Conservation (phyloP, 2,888 invertebrate species). For the Meiosimyza platycephala region DNA sequence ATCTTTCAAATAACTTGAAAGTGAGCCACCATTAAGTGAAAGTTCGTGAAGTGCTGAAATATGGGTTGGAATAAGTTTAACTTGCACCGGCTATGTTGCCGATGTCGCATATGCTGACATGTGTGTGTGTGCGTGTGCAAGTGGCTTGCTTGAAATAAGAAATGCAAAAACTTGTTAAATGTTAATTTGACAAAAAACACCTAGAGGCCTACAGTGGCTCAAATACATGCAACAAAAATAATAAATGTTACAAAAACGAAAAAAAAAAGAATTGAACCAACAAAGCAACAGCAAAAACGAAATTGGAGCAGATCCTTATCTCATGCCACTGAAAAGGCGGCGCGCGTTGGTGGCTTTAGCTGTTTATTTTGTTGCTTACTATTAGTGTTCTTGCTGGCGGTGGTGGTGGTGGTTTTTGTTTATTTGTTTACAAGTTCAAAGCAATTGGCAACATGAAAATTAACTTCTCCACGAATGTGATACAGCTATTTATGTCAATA, state of each 20-base stretch:
- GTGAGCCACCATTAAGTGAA: background rate
- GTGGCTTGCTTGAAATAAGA: background rate
- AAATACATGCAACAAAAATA: too few relatives aligned
- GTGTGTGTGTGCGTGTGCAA: too few relatives aligned
- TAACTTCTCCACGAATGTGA: background rate
- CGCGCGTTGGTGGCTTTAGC: background rate
- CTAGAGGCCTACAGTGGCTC: too few relatives aligned
- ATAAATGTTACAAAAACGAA: too few relatives aligned
- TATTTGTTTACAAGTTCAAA: too few relatives aligned
- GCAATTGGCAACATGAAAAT: background rate
- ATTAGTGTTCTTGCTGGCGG: too few relatives aligned
- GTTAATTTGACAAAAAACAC: too few relatives aligned
- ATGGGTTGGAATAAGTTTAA: background rate
- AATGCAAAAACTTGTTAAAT: background rate
- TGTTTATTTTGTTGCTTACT: background rate
- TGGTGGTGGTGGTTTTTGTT: too few relatives aligned
- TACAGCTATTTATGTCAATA: background rate
- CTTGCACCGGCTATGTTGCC: too few relatives aligned
- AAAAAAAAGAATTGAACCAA: background rate
- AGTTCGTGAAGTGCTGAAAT: background rate
- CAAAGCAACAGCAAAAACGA: background rate
- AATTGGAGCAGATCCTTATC: conserved; percentile 30
- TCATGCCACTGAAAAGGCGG: background rate
- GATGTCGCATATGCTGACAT: too few relatives aligned
- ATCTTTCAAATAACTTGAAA: background rate